Percentiles rank a stretch among this genome's conserved stretches.
Evolutionary conservation across 1,140 invertebrate species (phyloP).

Genomic region (Hyles euphorbiae): DNA sequence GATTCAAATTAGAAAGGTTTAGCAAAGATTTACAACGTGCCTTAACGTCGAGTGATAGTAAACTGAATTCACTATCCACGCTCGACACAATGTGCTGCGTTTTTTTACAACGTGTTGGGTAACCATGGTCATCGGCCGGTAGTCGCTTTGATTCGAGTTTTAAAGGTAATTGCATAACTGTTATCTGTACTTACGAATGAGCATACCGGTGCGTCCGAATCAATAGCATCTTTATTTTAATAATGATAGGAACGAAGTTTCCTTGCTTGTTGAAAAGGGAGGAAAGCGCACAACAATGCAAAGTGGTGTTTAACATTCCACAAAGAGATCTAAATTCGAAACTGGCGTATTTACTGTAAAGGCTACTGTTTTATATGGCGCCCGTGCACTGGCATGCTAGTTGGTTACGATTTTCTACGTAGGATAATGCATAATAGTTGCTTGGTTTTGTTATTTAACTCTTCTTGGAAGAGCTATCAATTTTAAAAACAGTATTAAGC

Average conservation of each 20-base stretch:
- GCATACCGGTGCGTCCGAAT: neutral
- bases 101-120: neutral
- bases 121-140: slow-evolving; percentile 20
- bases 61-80: slow-evolving; percentile 2
- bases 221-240: too few species aligned
- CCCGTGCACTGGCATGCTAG: slow-evolving; percentile 5
- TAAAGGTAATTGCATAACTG: slow-evolving; percentile 22
- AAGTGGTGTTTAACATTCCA: slow-evolving; percentile 21
- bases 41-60: slow-evolving; percentile 7
- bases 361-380: slow-evolving; percentile 21
- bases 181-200: slow-evolving; percentile 8
- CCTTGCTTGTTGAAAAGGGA: too few species aligned
- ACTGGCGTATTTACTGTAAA: slow-evolving; percentile 29
- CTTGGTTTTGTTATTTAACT: too few species aligned
- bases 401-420: too few species aligned
- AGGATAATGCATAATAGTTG: too few species aligned
- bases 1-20: slow-evolving; percentile 24
- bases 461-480: too few species aligned
- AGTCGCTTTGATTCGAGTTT: slow-evolving; percentile 12
- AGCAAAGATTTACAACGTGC: slow-evolving; percentile 18
- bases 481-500: too few species aligned
- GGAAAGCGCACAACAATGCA: slow-evolving; percentile 5
- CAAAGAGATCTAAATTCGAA: slow-evolving; percentile 31
- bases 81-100: too few species aligned
- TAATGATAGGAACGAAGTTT: too few species aligned